phyloP scores from a whole-genome alignment of 1,140 invertebrate species.

The Choristoneura fumiferana region DNA sequence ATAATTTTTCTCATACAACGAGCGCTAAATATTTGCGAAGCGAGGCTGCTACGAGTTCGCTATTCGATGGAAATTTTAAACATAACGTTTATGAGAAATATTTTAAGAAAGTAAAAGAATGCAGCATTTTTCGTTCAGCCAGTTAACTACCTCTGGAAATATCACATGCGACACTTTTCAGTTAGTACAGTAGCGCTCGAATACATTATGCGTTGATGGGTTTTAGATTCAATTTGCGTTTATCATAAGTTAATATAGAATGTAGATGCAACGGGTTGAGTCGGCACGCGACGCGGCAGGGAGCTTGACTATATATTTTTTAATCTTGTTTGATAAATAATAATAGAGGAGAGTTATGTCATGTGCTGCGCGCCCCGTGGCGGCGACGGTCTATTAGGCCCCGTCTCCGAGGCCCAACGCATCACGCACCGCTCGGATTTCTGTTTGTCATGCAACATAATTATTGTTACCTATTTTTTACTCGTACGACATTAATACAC shows the following conservation, averaged over 20 bases:
- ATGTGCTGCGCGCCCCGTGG: constrained; percentile 38
- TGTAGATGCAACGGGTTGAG: constrained; percentile 30
- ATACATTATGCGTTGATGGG: neutral
- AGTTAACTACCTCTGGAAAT: neutral
- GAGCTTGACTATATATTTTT: constrained; percentile 45
- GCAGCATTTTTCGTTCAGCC: neutral
- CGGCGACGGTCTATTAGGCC: constrained; percentile 44
- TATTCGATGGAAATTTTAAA: neutral
- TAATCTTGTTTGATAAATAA: constrained; percentile 62
- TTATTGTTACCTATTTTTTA: constrained; percentile 50
- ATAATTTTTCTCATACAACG: constrained; percentile 34
- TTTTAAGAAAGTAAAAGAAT: neutral
- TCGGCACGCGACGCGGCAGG: constrained; percentile 62
- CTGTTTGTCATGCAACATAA: constrained; percentile 63
- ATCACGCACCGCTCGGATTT: constrained; percentile 57
- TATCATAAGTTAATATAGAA: constrained; percentile 53
- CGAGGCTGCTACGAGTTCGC: neutral
- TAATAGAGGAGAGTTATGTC: constrained; percentile 68
- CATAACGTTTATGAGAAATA: neutral
- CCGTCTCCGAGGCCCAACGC: constrained; percentile 28
- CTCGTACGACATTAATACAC: constrained; percentile 22
- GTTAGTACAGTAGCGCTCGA: constrained; percentile 1
- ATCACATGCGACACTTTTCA: neutral
- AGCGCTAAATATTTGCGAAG: constrained; percentile 27
- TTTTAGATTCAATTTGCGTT: constrained; percentile 55